Base-by-base conservation (phyloP, 2,797 vertebrate genomes). In the Pangasius mekongensis region DNA sequence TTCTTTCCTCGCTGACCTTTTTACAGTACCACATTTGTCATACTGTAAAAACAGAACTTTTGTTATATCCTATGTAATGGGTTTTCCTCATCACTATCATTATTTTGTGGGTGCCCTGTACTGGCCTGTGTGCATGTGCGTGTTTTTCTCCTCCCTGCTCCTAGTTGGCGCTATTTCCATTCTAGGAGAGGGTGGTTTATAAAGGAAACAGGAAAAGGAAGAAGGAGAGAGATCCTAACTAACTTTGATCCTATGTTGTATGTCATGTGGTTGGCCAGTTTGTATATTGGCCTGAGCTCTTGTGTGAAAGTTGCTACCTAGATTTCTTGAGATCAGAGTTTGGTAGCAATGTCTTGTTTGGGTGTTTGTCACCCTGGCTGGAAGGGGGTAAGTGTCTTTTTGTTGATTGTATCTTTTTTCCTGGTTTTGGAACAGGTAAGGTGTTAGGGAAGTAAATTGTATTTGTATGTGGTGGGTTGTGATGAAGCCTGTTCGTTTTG, bases 1-100 rank as follows among this genome's bases (percentile, higher is more conserved):
- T 87, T 69, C 52, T 9, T 58, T 85, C n/a, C 67, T 74, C 7
- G 20, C 62, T 88, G 78, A 91, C 87, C 81, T 86, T 90, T 49
- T 90, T 90, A 88, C 76, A 67, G 5, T 24, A 73, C 67, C 82
- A 54, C 89, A 36, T 62, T 52, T 85, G 47, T 80, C 14, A 54
- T 77, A 80, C 11, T 62, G 13, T 39, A 14, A 60, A 81, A 60
- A 33, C n/a, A 56, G 27, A 80, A 22, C 36, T 80, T 11, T 58
- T 36, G 18, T 58, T 24, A 56, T 14, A 33, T 18, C n/a, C 16
- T 47, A 6, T 56, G n/a, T 78, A 22, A 33, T 33, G 52, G 76
- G n/a, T 36, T 33, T 33, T 78, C n/a, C n/a, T 78, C n/a, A 22
- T 52, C 47, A 14, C 5, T 52, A 1, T 73, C 20, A 43, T 39